Conservation (phyloP, 2,797 vertebrate genomes). For the Labeo calbasu region DNA sequence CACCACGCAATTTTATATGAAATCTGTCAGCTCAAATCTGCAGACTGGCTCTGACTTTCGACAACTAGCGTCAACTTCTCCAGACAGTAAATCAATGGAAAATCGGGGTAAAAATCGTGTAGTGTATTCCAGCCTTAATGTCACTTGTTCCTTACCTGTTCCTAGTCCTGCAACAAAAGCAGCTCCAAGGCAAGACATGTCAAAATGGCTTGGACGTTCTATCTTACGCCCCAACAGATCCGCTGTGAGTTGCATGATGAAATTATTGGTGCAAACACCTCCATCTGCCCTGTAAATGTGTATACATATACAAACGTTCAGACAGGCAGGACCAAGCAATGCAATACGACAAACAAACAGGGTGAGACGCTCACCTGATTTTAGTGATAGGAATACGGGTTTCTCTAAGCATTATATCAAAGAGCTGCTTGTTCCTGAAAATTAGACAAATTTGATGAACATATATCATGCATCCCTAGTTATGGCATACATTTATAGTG, state of each 20-base stretch:
- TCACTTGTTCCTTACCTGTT: slow-evolving; percentile 78
- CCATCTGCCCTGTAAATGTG: slow-evolving; percentile 85
- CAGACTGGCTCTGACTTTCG: too few relatives aligned
- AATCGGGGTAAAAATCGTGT: too few relatives aligned
- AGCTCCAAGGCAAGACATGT: slow-evolving; percentile 94
- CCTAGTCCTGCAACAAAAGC: slow-evolving; percentile 91
- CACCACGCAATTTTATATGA: too few relatives aligned
- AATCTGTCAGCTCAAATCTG: too few relatives aligned
- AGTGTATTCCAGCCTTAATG: too few relatives aligned
- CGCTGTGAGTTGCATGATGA: slow-evolving; percentile 96
- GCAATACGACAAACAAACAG: not conserved
- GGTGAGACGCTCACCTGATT: slow-evolving; percentile 79
- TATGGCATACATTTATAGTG: not conserved
- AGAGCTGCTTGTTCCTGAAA: slow-evolving; percentile 92
- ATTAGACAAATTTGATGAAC: slow-evolving; percentile 12
- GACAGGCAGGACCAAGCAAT: not conserved
- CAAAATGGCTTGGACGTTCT: slow-evolving; percentile 77
- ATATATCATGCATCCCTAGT: not conserved
- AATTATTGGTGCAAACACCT: slow-evolving; percentile 91
- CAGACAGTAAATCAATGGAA: too few relatives aligned
- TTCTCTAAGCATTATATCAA: slow-evolving; percentile 87
- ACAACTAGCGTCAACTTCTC: too few relatives aligned
- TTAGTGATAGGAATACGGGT: slow-evolving; percentile 83
- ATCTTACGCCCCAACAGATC: slow-evolving; percentile 87
- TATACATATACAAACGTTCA: not conserved